Percentiles rank a stretch among this genome's conserved stretches.
Evolutionary conservation across 2,888 invertebrate genomes (phyloP).

Genomic region (Drosophila austrosaltans): DNA sequence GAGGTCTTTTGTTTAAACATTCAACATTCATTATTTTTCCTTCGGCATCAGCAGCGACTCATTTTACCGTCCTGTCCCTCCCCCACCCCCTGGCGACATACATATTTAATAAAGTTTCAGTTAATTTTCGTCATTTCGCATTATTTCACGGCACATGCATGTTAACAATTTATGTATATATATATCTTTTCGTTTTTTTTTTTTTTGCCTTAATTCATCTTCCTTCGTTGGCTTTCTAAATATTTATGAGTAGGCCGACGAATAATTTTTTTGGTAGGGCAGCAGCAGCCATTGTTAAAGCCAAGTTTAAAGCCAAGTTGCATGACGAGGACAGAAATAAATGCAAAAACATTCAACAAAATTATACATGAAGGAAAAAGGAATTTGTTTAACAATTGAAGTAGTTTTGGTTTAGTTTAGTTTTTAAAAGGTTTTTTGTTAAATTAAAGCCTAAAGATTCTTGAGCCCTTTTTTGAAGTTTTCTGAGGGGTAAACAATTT

Average conservation of each 20-base stretch:
- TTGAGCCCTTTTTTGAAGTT: too few relatives aligned
- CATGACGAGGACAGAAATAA: background rate
- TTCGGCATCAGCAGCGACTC: conserved; percentile 23
- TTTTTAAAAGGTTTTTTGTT: too few relatives aligned
- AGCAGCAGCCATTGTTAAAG: conserved; percentile 29
- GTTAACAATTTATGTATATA: conserved; percentile 65
- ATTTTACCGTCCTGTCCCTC: background rate
- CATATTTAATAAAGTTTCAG: conserved; percentile 74
- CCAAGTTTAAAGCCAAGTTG: conserved; percentile 18
- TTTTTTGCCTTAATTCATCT: conserved; percentile 29
- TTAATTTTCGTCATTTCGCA: conserved; percentile 70
- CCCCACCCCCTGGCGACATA: conserved; percentile 51
- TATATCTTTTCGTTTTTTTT: conserved; percentile 35
- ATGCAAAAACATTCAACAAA: background rate
- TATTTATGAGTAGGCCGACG: conserved; percentile 58
- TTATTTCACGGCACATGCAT: conserved; percentile 70
- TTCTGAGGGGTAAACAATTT: too few relatives aligned
- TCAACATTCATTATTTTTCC: conserved; percentile 65
- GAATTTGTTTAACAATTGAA: background rate
- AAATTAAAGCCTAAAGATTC: too few relatives aligned
- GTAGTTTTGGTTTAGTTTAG: too few relatives aligned
- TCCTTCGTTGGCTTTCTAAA: conserved; percentile 48
- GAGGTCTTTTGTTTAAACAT: conserved; percentile 60
- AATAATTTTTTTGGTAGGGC: conserved; percentile 22
- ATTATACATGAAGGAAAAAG: background rate